A percentile compares a stretch with the other conserved stretches of the same genome.
phyloP scores from a whole-genome alignment of 2,888 invertebrate species.

The Drosophila emarginata region DNA sequence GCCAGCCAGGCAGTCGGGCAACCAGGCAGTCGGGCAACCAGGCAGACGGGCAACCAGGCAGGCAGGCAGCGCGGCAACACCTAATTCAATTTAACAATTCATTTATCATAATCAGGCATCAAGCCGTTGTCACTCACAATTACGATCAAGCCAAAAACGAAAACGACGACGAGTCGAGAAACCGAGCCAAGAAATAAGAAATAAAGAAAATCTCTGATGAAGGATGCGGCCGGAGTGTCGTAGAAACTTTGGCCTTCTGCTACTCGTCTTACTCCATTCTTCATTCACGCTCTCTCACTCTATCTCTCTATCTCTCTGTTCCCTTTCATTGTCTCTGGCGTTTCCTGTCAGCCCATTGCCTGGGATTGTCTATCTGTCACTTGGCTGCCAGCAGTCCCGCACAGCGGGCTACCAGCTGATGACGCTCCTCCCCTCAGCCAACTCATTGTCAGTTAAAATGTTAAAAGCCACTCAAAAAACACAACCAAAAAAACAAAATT shows the following conservation, averaged over 20 bases:
- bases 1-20: slow-evolving; percentile 30
- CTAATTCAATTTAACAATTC: slow-evolving; percentile 79
- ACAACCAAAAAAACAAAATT: slow-evolving; percentile 12
- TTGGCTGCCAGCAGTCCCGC: slow-evolving; percentile 58
- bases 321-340: slow-evolving; percentile 43
- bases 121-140: slow-evolving; percentile 78
- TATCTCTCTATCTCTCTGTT: slow-evolving; percentile 24
- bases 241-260: slow-evolving; percentile 42
- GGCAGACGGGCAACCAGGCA: not conserved
- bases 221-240: slow-evolving; percentile 10
- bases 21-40: too few relatives aligned
- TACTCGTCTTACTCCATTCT: slow-evolving; percentile 59
- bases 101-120: slow-evolving; percentile 79
- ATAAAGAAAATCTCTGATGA: slow-evolving; percentile 24
- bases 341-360: slow-evolving; percentile 49
- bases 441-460: slow-evolving; percentile 52
- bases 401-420: slow-evolving; percentile 30
- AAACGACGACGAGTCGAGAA: slow-evolving; percentile 3
- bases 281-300: slow-evolving; percentile 8
- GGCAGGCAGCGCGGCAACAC: slow-evolving; percentile 62
- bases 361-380: slow-evolving; percentile 70
- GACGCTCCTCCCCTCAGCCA: slow-evolving; percentile 36
- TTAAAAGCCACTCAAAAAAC: slow-evolving; percentile 45
- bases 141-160: slow-evolving; percentile 60
- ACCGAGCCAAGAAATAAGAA: not conserved